A percentile compares a stretch with the other conserved stretches of the same genome.
phyloP scores from a whole-genome alignment of 2,888 invertebrate species.

The Pheosia gnoma region DNA sequence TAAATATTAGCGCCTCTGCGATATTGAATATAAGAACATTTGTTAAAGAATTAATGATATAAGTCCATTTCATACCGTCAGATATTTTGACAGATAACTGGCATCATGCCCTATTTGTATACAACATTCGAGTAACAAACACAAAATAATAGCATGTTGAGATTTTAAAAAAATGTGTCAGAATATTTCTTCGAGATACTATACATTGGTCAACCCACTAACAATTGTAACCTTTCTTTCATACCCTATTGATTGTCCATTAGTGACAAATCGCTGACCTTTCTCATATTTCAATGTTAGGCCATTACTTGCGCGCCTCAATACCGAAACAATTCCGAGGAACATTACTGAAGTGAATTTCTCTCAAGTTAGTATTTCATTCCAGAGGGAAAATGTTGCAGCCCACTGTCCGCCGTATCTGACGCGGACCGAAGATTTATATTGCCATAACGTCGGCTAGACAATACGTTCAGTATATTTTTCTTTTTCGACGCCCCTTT shows the following conservation, averaged over 20 bases:
- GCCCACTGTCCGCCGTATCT: conserved; percentile 47
- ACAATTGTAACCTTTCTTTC: not conserved
- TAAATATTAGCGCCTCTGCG: no score
- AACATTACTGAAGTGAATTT: conserved; percentile 10
- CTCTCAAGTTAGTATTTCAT: conserved; percentile 35
- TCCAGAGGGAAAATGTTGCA: conserved; percentile 26
- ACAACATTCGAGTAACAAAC: no score
- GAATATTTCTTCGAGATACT: no score
- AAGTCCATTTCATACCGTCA: no score
- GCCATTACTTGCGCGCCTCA: conserved; percentile 1
- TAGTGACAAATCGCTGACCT: not conserved
- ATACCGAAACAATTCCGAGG: not conserved
- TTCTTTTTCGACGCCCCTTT: conserved; percentile 40
- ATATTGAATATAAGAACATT: no score
- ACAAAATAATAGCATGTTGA: no score
- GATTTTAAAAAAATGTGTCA: no score
- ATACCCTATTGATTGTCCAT: not conserved
- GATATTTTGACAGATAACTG: no score
- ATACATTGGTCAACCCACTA: not conserved
- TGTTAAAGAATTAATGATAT: no score
- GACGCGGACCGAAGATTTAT: conserved; percentile 56
- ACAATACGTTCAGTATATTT: conserved; percentile 54
- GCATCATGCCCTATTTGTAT: no score
- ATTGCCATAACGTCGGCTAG: conserved; percentile 46
- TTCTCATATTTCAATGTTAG: not conserved